Evolutionary conservation across 2,113 vertebrate genomes (phyloP).

Genomic region (Myotis yumanensis): DNA sequence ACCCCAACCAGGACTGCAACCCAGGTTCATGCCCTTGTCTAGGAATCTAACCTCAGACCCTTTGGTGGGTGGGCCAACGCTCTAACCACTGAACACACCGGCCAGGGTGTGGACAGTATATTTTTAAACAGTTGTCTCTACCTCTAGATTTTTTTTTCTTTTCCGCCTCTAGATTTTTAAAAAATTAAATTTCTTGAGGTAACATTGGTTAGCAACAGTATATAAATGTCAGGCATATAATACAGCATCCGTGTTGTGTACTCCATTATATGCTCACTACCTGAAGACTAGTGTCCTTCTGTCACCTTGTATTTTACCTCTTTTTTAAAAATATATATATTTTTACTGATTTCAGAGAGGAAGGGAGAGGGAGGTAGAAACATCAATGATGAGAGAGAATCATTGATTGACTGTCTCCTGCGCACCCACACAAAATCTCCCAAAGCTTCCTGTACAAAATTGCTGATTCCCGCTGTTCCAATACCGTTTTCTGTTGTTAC

Average conservation of each 20-base stretch:
- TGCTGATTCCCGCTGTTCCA: not conserved
- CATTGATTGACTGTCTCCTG: too few relatives aligned
- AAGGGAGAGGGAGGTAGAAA: too few relatives aligned
- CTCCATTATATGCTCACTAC: not conserved
- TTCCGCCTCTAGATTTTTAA: not conserved
- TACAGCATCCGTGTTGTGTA: not conserved
- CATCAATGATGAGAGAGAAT: too few relatives aligned
- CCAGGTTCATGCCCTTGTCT: too few relatives aligned
- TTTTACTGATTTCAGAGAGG: too few relatives aligned
- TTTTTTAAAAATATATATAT: not conserved
- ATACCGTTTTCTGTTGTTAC: not conserved
- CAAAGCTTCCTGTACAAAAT: not conserved
- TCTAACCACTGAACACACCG: not conserved
- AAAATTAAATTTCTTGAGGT: not conserved
- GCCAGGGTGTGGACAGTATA: not conserved
- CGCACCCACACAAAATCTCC: not conserved
- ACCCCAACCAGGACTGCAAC: too few relatives aligned
- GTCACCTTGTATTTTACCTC: not conserved
- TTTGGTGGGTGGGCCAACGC: not conserved
- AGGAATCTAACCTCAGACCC: not conserved
- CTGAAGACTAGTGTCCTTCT: not conserved
- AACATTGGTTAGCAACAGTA: not conserved
- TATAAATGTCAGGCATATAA: not conserved
- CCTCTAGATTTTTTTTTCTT: not conserved
- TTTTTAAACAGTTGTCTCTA: not conserved